Conservation (phyloP, 1,140 invertebrate genomes). For the Ephestia elutella region DNA sequence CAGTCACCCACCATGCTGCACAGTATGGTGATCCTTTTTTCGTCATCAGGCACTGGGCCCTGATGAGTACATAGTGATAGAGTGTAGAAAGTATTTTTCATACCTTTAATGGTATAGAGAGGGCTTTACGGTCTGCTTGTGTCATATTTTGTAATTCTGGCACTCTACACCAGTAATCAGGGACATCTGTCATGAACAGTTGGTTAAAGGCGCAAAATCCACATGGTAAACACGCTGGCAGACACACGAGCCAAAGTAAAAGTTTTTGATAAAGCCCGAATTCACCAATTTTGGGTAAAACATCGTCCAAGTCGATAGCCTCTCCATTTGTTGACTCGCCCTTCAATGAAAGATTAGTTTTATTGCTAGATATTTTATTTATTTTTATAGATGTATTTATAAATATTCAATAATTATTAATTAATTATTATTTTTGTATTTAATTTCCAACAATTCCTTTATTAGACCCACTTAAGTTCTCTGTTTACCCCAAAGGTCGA, state of each 20-base stretch:
- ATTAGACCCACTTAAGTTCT: no score
- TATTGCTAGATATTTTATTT: not conserved
- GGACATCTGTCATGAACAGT: conserved; percentile 88
- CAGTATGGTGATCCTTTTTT: no score
- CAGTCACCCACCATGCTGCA: no score
- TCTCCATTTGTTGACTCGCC: conserved; percentile 35
- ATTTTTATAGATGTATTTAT: not conserved
- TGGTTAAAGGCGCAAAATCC: conserved; percentile 94
- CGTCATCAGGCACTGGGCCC: no score
- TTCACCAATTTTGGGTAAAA: conserved; percentile 89
- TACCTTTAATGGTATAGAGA: conserved; percentile 79
- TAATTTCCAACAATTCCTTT: no score
- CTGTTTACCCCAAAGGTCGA: no score
- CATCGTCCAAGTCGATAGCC: conserved; percentile 84
- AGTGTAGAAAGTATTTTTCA: not conserved
- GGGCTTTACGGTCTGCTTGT: conserved; percentile 75
- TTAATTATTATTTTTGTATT: no score
- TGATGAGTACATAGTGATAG: no score
- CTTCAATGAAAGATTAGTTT: not conserved
- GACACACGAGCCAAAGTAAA: conserved; percentile 88
- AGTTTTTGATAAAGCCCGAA: conserved; percentile 91
- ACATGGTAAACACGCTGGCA: conserved; percentile 91
- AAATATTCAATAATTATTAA: not conserved
- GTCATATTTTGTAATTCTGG: conserved; percentile 78
- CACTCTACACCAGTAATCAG: conserved; percentile 86